Evolutionary conservation across 2,113 vertebrate genomes (phyloP).

Genomic region (Aphelocoma coerulescens): DNA sequence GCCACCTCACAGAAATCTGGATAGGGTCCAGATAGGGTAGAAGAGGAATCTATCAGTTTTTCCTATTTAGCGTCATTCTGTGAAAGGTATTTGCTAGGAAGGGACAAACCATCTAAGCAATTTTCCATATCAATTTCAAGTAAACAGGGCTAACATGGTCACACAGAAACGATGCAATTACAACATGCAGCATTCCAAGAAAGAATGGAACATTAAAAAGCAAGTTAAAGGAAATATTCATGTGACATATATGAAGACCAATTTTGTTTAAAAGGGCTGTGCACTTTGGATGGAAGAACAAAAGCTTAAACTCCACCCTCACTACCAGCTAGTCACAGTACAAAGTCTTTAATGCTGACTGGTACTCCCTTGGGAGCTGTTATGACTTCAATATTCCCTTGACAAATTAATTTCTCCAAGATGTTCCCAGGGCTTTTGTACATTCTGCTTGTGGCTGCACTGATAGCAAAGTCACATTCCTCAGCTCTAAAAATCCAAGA

Average conservation of each 20-base stretch:
- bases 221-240: neutral
- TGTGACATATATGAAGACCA: neutral
- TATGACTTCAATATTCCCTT: neutral
- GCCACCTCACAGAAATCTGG: neutral
- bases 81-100: neutral
- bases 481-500: neutral
- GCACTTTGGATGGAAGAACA: neutral
- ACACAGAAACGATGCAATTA: neutral
- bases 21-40: neutral
- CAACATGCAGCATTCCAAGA: neutral
- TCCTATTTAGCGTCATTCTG: fast-evolving
- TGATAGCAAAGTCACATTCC: slow-evolving; percentile 57
- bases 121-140: neutral
- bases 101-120: neutral
- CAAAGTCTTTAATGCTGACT: neutral
- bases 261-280: neutral
- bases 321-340: neutral
- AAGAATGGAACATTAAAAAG: neutral
- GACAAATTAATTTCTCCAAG: slow-evolving; percentile 8
- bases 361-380: neutral
- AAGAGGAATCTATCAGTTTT: neutral
- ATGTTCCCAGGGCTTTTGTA: slow-evolving; percentile 62
- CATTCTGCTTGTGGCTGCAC: slow-evolving; percentile 22
- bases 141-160: neutral
- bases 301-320: neutral